phyloP scores from a whole-genome alignment of 37 sponge, comb jelly and placozoan species.

The Geodia barretti region DNA sequence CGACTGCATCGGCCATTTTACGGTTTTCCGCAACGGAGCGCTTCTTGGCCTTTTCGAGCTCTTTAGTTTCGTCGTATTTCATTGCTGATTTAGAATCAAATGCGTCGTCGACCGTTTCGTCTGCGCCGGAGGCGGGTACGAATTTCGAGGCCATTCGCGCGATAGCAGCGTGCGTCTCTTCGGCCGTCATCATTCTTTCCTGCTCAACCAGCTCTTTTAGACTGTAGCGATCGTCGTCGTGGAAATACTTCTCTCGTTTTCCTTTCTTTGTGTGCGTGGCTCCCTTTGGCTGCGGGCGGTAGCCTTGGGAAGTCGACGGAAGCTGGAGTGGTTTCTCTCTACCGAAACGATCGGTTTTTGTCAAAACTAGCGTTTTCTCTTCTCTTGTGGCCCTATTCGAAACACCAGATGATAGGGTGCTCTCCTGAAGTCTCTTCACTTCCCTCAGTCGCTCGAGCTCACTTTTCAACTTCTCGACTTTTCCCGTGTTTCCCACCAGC shows the following conservation, averaged over 20 bases:
- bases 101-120: conserved; percentile 88
- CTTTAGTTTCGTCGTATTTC: conserved; percentile 21
- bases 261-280: conserved; percentile 44
- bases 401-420: not conserved
- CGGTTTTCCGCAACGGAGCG: conserved; percentile 43
- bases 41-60: conserved; percentile 23
- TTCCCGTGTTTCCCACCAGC: conserved; percentile 69
- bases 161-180: conserved; percentile 69
- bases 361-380: conserved; percentile 62
- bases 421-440: conserved; percentile 41
- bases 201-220: conserved; percentile 66
- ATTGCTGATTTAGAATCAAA: conserved; percentile 55
- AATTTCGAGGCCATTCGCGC: conserved; percentile 79
- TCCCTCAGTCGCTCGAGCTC: conserved; percentile 44
- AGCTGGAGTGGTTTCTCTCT: conserved; percentile 54
- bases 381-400: not conserved
- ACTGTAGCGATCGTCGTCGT: conserved; percentile 70
- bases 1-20: conserved; percentile 45
- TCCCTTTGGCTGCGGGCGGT: not conserved
- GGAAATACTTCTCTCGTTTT: conserved; percentile 64
- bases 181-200: conserved; percentile 67
- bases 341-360: conserved; percentile 69
- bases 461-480: conserved; percentile 38
- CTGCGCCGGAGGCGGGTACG: conserved; percentile 56
- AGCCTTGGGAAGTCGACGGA: not conserved